phyloP scores from a whole-genome alignment of 2,797 vertebrate species.

The Rhinoraja longicauda region DNA sequence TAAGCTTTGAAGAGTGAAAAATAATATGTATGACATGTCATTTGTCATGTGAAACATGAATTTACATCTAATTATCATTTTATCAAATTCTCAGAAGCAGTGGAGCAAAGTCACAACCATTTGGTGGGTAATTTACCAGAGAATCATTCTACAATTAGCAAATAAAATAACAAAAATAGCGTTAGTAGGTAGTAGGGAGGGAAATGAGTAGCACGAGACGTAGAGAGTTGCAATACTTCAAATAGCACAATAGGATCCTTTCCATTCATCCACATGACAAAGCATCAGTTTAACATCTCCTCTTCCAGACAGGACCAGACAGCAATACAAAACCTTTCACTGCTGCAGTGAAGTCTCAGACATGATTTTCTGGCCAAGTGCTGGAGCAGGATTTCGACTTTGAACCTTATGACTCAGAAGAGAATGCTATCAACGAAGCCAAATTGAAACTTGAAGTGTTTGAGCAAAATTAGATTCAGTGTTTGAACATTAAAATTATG shows the following conservation, averaged over 20 bases:
- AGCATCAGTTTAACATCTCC: background rate
- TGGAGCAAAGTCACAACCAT: background rate
- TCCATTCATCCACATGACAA: background rate
- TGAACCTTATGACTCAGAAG: background rate
- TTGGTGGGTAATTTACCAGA: background rate
- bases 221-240: background rate
- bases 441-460: background rate
- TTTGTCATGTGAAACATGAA: background rate
- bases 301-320: background rate
- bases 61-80: background rate
- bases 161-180: background rate
- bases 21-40: background rate
- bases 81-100: background rate
- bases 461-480: background rate
- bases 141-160: background rate
- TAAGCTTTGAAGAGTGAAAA: background rate
- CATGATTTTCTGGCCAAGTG: background rate
- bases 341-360: background rate
- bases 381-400: background rate
- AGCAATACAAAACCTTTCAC: background rate
- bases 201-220: background rate
- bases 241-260: background rate
- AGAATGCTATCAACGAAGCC: background rate
- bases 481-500: background rate
- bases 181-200: background rate